Evolutionary conservation across 2,888 invertebrate genomes (phyloP), one percentile per base, ranked within the genome.

Genomic region (Oscheius sp.): DNA sequence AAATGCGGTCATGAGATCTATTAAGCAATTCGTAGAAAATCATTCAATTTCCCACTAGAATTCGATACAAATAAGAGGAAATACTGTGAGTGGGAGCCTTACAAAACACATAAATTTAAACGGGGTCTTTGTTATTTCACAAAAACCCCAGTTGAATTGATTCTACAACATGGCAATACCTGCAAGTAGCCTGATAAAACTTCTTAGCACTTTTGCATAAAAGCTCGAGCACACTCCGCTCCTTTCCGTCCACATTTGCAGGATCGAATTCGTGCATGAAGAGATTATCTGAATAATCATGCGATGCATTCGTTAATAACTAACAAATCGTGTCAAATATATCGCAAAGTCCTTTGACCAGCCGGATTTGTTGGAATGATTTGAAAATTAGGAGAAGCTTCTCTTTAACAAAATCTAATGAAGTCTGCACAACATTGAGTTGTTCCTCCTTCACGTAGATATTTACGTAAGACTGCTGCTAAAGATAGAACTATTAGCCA

Each of bases 201-300:
- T 61, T 61, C 43, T 61, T 61, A 9, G 61, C 61, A 43, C 45
- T 61, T 6, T 23, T n/a, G 21, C 61, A 61, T 9, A 58, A 27
- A 25, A 13, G 27, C n/a, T 29, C 21, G 18, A 61, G 61, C 3
- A 61, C 64, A 21, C 25, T 27, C 16, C 49, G 49, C 13, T 64
- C 64, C 46, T 64, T 64, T 49, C 46, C 49, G 9, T 64, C 49
- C 16, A 64, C 64, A 16, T 23, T 49, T 29, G 21, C 49, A 64
- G n/a, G 64, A 18, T 61, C 61, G 41, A 61, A 61, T 41, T 61
- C 41, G 12, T 61, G 61, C 18, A 21, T 61, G 21, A 61, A 61
- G 45, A 41, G 61, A 61, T 61, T 61, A 61, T 61, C 61, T 61
- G 43, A 61, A 61, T 41, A 61, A 61, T 61, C 41, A 61, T 61